Evolutionary conservation across 2,797 vertebrate species (phyloP).

Genomic region (Siniperca scherzeri): DNA sequence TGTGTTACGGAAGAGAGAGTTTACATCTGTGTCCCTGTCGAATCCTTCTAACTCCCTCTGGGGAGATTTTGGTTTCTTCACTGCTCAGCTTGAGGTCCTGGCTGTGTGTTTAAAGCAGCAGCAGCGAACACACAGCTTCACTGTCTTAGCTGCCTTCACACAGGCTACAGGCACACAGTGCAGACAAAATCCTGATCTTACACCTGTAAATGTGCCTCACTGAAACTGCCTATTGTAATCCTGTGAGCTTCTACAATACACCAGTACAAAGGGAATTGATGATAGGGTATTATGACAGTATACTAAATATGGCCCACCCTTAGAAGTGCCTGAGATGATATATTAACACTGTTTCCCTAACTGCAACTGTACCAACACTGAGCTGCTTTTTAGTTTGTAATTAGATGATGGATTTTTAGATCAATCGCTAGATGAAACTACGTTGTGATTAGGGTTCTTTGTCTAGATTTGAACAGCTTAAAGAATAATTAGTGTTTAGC

Average conservation of each 20-base stretch:
- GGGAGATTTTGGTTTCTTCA: conserved; percentile 59
- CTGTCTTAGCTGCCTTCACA: conserved; percentile 55
- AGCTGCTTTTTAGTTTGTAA: conserved; percentile 78
- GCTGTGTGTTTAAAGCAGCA: conserved; percentile 44
- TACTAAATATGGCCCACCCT: conserved; percentile 77
- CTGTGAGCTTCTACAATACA: conserved; percentile 69
- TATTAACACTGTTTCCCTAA: conserved; percentile 66
- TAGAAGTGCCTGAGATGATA: conserved; percentile 73
- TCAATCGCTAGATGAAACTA: conserved; percentile 57
- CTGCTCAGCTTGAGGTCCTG: conserved; percentile 46
- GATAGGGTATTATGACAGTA: conserved; percentile 71
- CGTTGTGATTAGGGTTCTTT: conserved; percentile 52
- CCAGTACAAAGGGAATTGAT: conserved; percentile 76
- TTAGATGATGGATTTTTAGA: conserved; percentile 76
- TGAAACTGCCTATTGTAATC: conserved; percentile 69
- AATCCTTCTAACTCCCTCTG: conserved; percentile 46
- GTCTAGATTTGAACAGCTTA: conserved; percentile 55
- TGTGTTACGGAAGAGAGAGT: conserved; percentile 49
- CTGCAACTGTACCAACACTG: conserved; percentile 74
- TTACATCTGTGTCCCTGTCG: conserved; percentile 26
- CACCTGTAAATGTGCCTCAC: conserved; percentile 72
- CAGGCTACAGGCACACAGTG: conserved; percentile 49
- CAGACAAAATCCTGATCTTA: conserved; percentile 66
- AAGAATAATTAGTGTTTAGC: conserved; percentile 67
- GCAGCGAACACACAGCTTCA: conserved; percentile 45